These are phyloP conservation scores for Sisyra terminalis DNA, from an alignment of 2,888 invertebrate genomes.

Conservation along the genomic window DNA sequence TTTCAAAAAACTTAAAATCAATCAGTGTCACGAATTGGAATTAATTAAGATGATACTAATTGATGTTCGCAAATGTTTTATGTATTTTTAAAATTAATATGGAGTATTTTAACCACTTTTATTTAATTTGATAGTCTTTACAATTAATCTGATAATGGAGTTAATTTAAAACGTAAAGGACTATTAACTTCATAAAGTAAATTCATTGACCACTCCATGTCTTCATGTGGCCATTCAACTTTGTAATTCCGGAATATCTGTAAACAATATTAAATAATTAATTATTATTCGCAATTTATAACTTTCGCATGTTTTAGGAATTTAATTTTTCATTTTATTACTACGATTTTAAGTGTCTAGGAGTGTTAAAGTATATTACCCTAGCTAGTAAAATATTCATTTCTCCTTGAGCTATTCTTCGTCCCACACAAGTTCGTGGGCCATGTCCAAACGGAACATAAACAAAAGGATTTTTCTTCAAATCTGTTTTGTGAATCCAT, in stretches of 20 bases:
- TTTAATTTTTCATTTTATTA: background rate
- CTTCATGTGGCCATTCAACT: constrained; percentile 19
- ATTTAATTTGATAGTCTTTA: constrained; percentile 1
- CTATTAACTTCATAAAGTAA: constrained; percentile 16
- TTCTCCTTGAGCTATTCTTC: constrained; percentile 52
- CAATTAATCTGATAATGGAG: background rate
- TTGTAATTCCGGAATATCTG: constrained; percentile 17
- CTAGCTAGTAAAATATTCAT: constrained; percentile 18
- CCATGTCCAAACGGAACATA: constrained; percentile 53
- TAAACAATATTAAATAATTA: constrained; percentile 9
- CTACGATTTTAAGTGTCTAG: background rate
- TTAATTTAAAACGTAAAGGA: constrained; percentile 13
- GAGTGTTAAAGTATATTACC: constrained; percentile 11
- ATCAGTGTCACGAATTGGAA: too few relatives aligned
- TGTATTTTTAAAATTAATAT: too few relatives aligned
- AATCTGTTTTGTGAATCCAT: constrained; percentile 19
- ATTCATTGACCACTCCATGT: constrained; percentile 14
- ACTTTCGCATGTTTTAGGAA: too few relatives aligned
- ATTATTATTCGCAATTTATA: too few relatives aligned
- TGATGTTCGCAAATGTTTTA: too few relatives aligned
- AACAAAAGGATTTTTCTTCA: constrained; percentile 38
- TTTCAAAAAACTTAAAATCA: too few relatives aligned
- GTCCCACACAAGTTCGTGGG: constrained; percentile 48
- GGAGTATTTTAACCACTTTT: too few relatives aligned
- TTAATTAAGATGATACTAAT: too few relatives aligned